Conservation (phyloP, 2,113 vertebrate species). For the Grus americana region DNA sequence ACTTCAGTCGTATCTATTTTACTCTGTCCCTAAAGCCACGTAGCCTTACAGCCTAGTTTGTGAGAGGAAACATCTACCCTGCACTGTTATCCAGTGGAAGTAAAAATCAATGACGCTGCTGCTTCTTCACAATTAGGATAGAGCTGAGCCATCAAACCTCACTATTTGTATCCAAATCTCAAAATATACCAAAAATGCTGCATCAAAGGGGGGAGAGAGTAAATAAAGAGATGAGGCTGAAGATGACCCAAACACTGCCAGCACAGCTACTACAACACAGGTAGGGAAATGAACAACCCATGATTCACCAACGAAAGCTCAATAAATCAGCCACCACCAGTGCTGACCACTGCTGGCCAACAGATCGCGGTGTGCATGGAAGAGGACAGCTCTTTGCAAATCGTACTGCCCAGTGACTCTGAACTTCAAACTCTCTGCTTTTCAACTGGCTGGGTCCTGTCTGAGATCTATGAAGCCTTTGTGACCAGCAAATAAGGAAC, state of each 20-base stretch:
- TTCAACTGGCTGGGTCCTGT: background rate
- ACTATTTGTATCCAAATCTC: background rate
- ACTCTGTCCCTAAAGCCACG: background rate
- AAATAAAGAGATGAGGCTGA: background rate
- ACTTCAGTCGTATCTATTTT: background rate
- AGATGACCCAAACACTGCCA: background rate
- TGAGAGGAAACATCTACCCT: background rate
- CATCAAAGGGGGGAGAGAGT: background rate
- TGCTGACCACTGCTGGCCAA: background rate
- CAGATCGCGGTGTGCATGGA: background rate
- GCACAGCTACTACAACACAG: background rate
- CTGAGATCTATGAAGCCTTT: background rate
- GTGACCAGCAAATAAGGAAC: background rate
- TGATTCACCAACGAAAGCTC: background rate
- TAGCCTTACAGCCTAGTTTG: background rate
- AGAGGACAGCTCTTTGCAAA: background rate
- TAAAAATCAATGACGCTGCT: background rate
- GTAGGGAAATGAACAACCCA: background rate
- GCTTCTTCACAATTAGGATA: background rate
- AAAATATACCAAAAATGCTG: background rate
- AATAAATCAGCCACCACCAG: accelerated
- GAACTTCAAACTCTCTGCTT: background rate
- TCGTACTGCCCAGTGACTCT: background rate
- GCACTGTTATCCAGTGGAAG: background rate
- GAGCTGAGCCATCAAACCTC: background rate